phyloP scores from a whole-genome alignment of 2,113 vertebrate species.

The Psettodes erumei region DNA sequence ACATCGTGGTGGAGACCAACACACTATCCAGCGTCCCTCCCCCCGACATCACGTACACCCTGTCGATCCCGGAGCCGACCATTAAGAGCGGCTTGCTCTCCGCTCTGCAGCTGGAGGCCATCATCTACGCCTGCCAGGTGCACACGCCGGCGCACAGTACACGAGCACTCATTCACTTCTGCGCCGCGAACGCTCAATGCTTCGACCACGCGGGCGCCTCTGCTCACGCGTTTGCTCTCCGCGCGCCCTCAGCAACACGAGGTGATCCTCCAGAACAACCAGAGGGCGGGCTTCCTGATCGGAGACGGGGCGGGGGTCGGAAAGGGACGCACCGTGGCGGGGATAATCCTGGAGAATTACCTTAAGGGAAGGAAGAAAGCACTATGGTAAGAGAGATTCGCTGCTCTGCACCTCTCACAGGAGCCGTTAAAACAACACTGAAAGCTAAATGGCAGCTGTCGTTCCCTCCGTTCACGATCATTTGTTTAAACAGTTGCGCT shows the following conservation, averaged over 20 bases:
- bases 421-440: neutral
- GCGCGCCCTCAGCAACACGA: conserved; percentile 91
- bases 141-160: neutral
- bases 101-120: conserved; percentile 96
- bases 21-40: conserved; percentile 97
- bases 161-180: neutral
- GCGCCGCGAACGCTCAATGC: neutral
- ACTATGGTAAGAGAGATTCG: conserved; percentile 86
- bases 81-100: conserved; percentile 87
- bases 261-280: conserved; percentile 92
- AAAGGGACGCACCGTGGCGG: conserved; percentile 95
- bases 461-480: neutral
- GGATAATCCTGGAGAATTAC: conserved; percentile 95
- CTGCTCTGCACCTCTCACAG: neutral
- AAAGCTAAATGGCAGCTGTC: neutral
- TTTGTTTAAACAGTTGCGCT: conserved; percentile 10
- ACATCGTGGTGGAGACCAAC: conserved; percentile 97
- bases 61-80: conserved; percentile 85
- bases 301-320: conserved; percentile 96
- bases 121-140: conserved; percentile 98
- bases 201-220: neutral
- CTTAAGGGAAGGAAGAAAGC: conserved; percentile 93
- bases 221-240: neutral
- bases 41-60: conserved; percentile 93
- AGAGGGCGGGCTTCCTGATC: conserved; percentile 95